Percentiles rank a stretch among this genome's conserved stretches.
phyloP scores from a whole-genome alignment of 92 coral and sea anemone species.

The Palythoa grandis region DNA sequence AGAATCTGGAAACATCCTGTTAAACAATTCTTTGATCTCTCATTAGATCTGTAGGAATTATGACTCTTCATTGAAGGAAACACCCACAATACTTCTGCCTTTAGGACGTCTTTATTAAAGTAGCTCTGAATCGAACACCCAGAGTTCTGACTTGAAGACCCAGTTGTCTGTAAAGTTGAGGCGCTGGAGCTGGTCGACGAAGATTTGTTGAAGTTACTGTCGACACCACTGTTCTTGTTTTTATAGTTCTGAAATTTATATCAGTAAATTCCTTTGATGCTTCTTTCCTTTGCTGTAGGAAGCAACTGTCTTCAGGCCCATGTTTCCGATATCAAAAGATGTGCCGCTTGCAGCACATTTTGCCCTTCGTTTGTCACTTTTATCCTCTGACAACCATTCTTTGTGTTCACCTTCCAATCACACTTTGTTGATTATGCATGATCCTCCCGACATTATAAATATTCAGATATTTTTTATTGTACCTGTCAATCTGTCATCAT shows the following conservation, averaged over 20 bases:
- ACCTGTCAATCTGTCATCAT: no score
- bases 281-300: background rate
- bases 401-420: background rate
- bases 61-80: background rate
- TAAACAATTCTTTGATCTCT: background rate
- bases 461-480: no score
- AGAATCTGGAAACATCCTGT: slow-evolving; percentile 57
- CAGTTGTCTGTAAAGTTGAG: background rate
- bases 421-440: background rate
- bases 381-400: background rate
- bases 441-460: background rate
- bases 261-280: background rate
- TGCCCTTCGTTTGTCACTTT: background rate
- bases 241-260: background rate
- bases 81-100: background rate
- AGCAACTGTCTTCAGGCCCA: background rate
- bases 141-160: background rate
- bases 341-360: background rate
- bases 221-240: background rate
- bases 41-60: no score
- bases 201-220: background rate
- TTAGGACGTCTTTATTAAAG: background rate
- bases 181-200: background rate
- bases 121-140: background rate
- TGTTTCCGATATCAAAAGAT: slow-evolving; percentile 1